Base-by-base conservation (phyloP, 2,797 vertebrate genomes). In the Anableps anableps region DNA sequence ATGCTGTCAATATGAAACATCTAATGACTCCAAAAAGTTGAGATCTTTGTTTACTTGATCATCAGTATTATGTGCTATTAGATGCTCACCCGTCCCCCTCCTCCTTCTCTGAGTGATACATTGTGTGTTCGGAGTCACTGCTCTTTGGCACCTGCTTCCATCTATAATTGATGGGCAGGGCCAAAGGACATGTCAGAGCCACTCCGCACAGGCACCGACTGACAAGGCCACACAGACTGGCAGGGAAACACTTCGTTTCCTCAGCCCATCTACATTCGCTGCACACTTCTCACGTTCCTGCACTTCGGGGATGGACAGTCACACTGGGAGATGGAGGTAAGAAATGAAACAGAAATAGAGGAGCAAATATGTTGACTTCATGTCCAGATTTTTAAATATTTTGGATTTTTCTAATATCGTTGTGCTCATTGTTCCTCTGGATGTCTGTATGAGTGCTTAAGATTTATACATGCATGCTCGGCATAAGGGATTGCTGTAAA, bases 121-220 rank as follows among this genome's bases (percentile, higher is more conserved):
- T 17, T 60, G 80, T 83, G 76, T 88, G 81, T 82, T 85, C 74
- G 58, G 62, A 62, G 71, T 73, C 8, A 60, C n/a, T 4, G 36
- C 75, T 83, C 74, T 75, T 53, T 55, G 75, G 85, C 83, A 88
- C 89, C 90, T 84, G 87, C 85, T 85, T 90, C 85, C 88, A 84
- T 93, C 89, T 82, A 89, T 93, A 93, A 94, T 92, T 94, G 93
- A 95, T 90, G 86, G 91, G 83, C 80, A 82, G 84, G 91, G 91
- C 85, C 88, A 90, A 90, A 92, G 90, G 90, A 89, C 89, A 85
- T 81, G 89, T 91, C 89, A 45, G 76, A 82, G 85, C 66, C 78
- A 74, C 89, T 90, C 84, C 85, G 58, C 85, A 80, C 78, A 87
- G 86, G 73, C 71, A 23, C 60, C 82, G 80, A 79, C 86, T 90